Conservation (phyloP, 2,113 vertebrate species). For the Phrynosoma blainvillii region DNA sequence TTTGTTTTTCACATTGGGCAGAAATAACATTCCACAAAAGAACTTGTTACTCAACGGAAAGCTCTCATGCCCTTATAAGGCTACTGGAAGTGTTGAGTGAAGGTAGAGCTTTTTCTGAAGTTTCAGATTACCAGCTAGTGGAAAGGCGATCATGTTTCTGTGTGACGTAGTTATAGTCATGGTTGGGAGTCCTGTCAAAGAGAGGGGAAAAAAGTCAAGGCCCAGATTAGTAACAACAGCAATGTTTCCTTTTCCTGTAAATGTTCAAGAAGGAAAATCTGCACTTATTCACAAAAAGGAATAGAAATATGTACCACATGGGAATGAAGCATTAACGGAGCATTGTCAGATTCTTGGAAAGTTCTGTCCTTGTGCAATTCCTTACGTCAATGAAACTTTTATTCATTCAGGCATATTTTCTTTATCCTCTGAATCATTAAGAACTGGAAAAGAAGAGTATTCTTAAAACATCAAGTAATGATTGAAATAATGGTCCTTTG, state of each 20-base stretch:
- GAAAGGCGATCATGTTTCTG: slow-evolving; percentile 43
- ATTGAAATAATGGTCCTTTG: slow-evolving; percentile 7
- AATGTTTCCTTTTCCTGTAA: slow-evolving; percentile 74
- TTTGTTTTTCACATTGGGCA: slow-evolving; percentile 28
- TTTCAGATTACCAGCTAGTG: slow-evolving; percentile 49
- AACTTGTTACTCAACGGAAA: slow-evolving; percentile 48
- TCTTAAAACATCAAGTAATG: slow-evolving; percentile 7
- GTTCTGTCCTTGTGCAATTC: slow-evolving; percentile 56
- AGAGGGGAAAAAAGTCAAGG: slow-evolving; percentile 44
- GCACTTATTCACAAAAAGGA: slow-evolving; percentile 54
- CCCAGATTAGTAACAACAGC: slow-evolving; percentile 59
- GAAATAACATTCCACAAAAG: slow-evolving; percentile 44
- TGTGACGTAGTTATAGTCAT: slow-evolving; percentile 51
- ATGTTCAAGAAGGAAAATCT: slow-evolving; percentile 42
- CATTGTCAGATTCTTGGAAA: slow-evolving; percentile 56
- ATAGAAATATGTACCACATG: slow-evolving; percentile 56
- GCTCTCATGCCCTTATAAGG: slow-evolving; percentile 56
- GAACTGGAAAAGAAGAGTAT: slow-evolving; percentile 12
- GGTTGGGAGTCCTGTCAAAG: slow-evolving; percentile 44
- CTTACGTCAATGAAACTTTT: slow-evolving; percentile 35
- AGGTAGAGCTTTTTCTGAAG: slow-evolving; percentile 57
- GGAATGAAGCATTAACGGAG: slow-evolving; percentile 51
- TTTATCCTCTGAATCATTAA: slow-evolving; percentile 40
- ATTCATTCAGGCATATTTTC: slow-evolving; percentile 18
- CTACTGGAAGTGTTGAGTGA: slow-evolving; percentile 46